These are phyloP conservation scores for Brachionus calyciflorus DNA, from an alignment of 1,140 invertebrate genomes.

Conservation along the genomic window DNA sequence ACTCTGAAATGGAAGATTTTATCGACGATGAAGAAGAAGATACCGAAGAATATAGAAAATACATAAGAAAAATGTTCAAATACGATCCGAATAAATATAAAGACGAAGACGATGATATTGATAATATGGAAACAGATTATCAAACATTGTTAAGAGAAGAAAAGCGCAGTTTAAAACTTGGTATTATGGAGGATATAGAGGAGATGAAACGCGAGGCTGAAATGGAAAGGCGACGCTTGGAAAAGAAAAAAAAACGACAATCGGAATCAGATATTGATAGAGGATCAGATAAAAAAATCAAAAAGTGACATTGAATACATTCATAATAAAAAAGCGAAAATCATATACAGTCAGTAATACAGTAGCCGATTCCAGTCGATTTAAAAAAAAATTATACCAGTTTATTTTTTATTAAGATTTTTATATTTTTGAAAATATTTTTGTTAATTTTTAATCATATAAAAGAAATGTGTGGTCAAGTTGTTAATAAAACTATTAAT, in stretches of 20 bases:
- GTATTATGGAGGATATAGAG: conserved; percentile 35
- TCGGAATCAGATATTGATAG: background rate
- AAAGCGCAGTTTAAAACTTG: conserved; percentile 28
- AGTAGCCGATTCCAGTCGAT: no score
- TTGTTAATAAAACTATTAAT: no score
- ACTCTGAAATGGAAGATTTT: conserved; percentile 46
- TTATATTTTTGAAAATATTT: no score
- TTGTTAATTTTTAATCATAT: no score
- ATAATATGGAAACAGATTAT: conserved; percentile 46
- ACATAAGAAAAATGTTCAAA: conserved; percentile 39
- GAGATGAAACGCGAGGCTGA: conserved; percentile 32
- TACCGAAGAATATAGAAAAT: background rate
- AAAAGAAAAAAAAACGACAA: conserved; percentile 40
- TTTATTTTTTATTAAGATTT: no score
- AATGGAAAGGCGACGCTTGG: conserved; percentile 1
- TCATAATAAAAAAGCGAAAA: background rate
- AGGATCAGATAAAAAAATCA: conserved; percentile 27
- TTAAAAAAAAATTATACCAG: no score
- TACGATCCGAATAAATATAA: conserved; percentile 36
- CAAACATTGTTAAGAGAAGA: conserved; percentile 22
- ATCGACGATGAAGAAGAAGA: conserved; percentile 42
- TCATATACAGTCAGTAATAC: no score
- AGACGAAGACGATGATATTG: conserved; percentile 42
- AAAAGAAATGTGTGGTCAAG: no score
- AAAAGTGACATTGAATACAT: conserved; percentile 5